phyloP scores from a whole-genome alignment of 2,113 vertebrate species.

The Laterallus jamaicensis region DNA sequence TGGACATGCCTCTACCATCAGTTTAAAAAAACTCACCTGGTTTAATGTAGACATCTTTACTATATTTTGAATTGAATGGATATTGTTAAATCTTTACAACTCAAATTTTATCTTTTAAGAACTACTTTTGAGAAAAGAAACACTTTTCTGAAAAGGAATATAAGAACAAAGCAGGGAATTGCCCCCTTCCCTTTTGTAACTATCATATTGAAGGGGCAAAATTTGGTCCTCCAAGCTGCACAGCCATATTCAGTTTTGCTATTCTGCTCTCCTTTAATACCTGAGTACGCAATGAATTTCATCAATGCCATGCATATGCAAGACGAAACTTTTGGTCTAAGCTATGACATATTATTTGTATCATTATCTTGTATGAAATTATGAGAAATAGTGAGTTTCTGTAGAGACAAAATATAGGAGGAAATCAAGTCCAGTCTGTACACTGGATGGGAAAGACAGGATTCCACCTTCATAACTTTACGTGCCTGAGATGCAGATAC shows the following conservation, averaged over 20 bases:
- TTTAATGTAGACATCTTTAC: neutral
- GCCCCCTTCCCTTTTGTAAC: neutral
- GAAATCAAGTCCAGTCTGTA: neutral
- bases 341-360: neutral
- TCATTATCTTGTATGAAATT: neutral
- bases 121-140: neutral
- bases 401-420: neutral
- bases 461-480: neutral
- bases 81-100: neutral
- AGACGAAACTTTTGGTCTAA: neutral
- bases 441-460: neutral
- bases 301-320: neutral
- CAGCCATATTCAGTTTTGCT: neutral
- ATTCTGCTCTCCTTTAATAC: neutral
- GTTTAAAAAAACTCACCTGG: neutral
- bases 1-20: neutral
- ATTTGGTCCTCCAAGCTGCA: neutral
- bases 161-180: neutral
- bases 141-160: neutral
- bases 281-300: neutral
- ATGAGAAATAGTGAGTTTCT: neutral
- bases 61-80: neutral
- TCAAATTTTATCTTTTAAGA: neutral
- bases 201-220: neutral
- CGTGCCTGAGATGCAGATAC: neutral